Base-by-base conservation (phyloP, 2,113 vertebrate species). In the Mus musculus region DNA sequence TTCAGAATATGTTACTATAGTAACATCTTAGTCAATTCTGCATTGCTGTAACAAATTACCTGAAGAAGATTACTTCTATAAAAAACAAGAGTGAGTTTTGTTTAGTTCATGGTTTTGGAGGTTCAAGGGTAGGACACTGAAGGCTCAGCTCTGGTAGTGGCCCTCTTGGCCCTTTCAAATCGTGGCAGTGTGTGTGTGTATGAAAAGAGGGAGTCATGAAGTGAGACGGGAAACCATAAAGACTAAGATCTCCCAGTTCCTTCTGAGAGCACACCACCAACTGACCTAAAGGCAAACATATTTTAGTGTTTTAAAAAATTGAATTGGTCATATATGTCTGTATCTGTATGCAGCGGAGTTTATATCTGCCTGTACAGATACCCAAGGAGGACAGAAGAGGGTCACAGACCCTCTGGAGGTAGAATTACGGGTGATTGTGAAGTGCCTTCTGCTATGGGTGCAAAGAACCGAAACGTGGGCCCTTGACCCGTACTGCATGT, bases 1-100 rank as follows among this genome's bases (percentile, higher is more conserved):
- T 82, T 93, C 49, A 87, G 69, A 75, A 92, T 94, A 76, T 93
- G 3, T 76, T 82, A 56, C 4, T 89, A 19, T 61, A 91, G 71
- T n/a, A 52, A 91, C 59, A 22, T 12, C 19, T 69, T 36, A 36
- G 22, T 81, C 11, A 67, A 46, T n/a, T 81, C 72, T 72, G 14
- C 4, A 61, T n/a, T 72, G 22, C 14, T 89, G 6, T 61, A 46
- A 88, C 65, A 89, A 80, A 81, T 80, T 46, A 72, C 63, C 2
- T 14, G 22, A 80, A 93, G 63, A 76, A 26, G 19, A 7, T 54
- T n/a, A 72, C 46, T 72, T 63, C 24, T 84, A 17, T 24, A 42
- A 63, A 84, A 14, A 2, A 63, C 61, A 84, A 11, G 3, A 14
- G 12, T 12, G 56, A 63, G 59, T 19, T 84, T 84, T 84, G 81